Evolutionary conservation across 2,113 vertebrate species (phyloP), one percentile per base, ranked within the genome.

Genomic region (Pluvianellus socialis): DNA sequence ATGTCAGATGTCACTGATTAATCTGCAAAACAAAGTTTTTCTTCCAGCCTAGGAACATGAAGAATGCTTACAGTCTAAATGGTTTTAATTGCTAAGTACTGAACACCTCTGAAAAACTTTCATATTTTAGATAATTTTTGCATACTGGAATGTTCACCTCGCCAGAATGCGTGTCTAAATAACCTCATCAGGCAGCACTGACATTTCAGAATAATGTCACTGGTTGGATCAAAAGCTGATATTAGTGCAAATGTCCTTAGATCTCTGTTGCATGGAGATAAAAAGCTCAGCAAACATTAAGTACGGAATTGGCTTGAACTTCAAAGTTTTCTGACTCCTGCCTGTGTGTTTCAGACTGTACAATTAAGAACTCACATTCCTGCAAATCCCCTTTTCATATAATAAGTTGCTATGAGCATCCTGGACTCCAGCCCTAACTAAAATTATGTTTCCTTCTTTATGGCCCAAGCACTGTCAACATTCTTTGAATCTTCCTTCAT

Each of bases 281-380:
- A 94, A 96, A 95, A 84, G 68, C 73, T 87, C 83, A 85, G 76
- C 3, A 89, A 91, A 82, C 0, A 0, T 79, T 81, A 94, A 93
- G 35, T 40, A 53, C 0, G 0, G n/a, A 95, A 81, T 87, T 93
- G 66, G 56, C 88, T 94, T 79, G 65, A 81, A 94, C 76, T 88
- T 95, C 94, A 96, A 93, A 94, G 86, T 89, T 84, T 91, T 86
- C 33, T 86, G 55, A 67, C 47, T 90, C 53, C 22, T 93, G 23
- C 7, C 47, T 63, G 5, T 40, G 27, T 62, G 32, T 86, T 92
- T 94, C 52, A 74, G 28, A 44, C 24, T 7, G 12, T 24, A 35
- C 63, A 92, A 70, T 61, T 91, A 91, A 52, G 9, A 84, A 71
- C 27, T 83, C 19, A 8, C 16, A 90, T 70, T 68, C n/a, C 49